A percentile compares a stretch with the other conserved stretches of the same genome.
These are phyloP conservation scores for Conus canariensis DNA, from an alignment of 2,888 invertebrate genomes.

Conservation along the genomic window DNA sequence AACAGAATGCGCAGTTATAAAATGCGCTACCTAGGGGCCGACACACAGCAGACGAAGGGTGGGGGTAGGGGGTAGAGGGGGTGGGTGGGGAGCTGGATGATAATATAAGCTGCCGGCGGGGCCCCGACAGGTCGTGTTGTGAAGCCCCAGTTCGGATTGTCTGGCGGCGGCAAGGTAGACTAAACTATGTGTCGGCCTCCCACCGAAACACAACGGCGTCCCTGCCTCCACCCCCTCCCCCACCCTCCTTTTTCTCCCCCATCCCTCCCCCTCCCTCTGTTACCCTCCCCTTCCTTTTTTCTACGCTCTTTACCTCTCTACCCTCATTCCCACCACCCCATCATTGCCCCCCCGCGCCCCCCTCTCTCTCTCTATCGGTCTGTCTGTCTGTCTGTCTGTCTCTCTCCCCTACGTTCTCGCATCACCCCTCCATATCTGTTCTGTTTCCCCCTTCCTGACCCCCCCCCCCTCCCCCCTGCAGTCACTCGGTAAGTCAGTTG, in stretches of 20 bases:
- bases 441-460: background rate
- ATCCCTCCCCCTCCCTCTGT: background rate
- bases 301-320: too few relatives aligned
- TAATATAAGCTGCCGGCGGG: background rate
- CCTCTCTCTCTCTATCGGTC: background rate
- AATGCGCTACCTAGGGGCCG: background rate
- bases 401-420: background rate
- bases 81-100: background rate
- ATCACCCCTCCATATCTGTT: background rate
- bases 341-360: background rate
- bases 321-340: background rate
- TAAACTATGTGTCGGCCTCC: slow-evolving; percentile 30
- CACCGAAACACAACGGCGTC: background rate
- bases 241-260: background rate
- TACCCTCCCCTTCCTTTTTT: too few relatives aligned
- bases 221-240: too few relatives aligned
- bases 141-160: background rate
- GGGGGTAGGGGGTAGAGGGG: background rate
- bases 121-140: slow-evolving; percentile 5
- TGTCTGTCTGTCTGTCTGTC: too few relatives aligned
- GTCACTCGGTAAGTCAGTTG: background rate
- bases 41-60: background rate
- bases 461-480: background rate
- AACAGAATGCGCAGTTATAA: background rate
- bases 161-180: slow-evolving; percentile 16